A percentile compares a stretch with the other conserved stretches of the same genome.
Conservation (phyloP, 2,797 vertebrate species). For the Hipposideros larvatus region DNA sequence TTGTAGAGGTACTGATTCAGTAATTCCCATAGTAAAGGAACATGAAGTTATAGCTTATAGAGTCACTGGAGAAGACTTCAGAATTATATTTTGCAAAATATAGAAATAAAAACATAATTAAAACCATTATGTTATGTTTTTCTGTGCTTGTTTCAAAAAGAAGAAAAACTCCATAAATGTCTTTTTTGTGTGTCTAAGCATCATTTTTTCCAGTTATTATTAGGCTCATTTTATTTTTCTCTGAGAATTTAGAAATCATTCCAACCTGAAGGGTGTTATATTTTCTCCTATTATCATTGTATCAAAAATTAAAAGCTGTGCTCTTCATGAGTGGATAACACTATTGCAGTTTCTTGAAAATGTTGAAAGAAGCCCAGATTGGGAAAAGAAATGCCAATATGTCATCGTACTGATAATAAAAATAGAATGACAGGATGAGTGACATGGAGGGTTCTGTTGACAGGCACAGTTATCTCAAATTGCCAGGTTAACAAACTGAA, state of each 20-base stretch:
- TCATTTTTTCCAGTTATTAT: not conserved
- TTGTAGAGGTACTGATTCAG: not conserved
- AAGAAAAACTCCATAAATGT: not conserved
- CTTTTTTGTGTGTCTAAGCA: not conserved
- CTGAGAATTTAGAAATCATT: not conserved
- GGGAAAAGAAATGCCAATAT: conserved; percentile 1
- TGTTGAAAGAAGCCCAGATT: not conserved
- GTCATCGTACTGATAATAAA: not conserved
- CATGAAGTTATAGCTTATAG: not conserved
- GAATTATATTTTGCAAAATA: not conserved
- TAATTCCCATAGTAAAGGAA: not conserved
- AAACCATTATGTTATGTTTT: not conserved
- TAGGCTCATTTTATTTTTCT: not conserved
- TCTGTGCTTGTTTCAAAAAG: not conserved
- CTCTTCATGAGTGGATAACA: not conserved
- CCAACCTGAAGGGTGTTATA: not conserved
- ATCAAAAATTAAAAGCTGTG: not conserved
- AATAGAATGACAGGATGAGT: not conserved
- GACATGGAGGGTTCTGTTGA: not conserved
- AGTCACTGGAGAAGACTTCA: not conserved
- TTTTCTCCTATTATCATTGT: not conserved
- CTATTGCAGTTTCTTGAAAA: not conserved
- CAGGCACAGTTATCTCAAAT: conserved; percentile 53
- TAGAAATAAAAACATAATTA: not conserved
- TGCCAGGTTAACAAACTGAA: conserved; percentile 44